Evolutionary conservation across 2,113 vertebrate genomes (phyloP).

Genomic region (Tachycineta bicolor): DNA sequence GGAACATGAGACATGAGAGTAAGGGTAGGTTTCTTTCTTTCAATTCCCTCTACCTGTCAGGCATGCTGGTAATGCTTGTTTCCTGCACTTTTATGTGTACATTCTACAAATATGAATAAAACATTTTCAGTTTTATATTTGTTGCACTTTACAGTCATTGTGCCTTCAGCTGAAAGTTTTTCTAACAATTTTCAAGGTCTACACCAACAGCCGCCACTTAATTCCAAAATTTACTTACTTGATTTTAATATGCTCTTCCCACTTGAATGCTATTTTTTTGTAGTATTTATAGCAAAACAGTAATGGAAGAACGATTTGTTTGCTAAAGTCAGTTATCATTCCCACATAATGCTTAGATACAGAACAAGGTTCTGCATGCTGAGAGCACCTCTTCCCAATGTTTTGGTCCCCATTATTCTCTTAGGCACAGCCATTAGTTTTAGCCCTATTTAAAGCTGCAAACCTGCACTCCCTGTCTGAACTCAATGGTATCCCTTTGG

Average conservation of each 20-base stretch:
- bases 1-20: background rate
- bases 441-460: background rate
- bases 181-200: background rate
- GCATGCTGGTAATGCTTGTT: background rate
- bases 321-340: background rate
- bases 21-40: background rate
- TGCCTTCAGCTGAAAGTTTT: background rate
- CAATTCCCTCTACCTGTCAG: fast-evolving
- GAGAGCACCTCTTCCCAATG: background rate
- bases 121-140: background rate
- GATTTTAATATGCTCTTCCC: background rate
- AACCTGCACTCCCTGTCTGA: background rate
- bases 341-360: background rate
- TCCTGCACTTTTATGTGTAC: background rate
- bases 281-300: background rate
- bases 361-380: background rate
- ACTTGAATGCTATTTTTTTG: background rate
- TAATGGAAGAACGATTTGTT: background rate
- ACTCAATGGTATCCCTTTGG: background rate
- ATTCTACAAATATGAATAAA: background rate
- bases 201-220: background rate
- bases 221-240: background rate
- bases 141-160: background rate
- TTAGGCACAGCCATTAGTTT: background rate
- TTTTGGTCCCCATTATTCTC: background rate